Evolutionary conservation across 2,888 invertebrate genomes (phyloP).

Genomic region (Chrysodeixis includens): DNA sequence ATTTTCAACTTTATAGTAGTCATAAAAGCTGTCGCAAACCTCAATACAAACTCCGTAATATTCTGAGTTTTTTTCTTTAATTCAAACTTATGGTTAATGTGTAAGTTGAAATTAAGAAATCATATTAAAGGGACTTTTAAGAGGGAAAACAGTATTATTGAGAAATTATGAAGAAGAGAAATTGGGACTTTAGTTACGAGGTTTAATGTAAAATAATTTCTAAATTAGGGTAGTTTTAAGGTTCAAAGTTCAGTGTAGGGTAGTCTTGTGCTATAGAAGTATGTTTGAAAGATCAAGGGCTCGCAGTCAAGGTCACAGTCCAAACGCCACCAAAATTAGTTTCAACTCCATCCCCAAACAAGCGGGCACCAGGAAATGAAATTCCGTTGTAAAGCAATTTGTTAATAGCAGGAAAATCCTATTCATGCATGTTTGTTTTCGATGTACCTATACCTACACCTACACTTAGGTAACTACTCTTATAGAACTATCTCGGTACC

Average conservation of each 20-base stretch:
- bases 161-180: not conserved
- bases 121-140: not conserved
- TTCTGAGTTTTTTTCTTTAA: not conserved
- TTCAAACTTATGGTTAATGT: not conserved
- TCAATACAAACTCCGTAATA: conserved; percentile 1
- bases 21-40: not conserved
- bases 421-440: conserved; percentile 6
- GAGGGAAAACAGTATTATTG: not conserved
- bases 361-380: conserved; percentile 6
- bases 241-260: not conserved
- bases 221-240: not conserved
- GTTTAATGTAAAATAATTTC: not conserved
- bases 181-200: too few relatives aligned
- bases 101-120: not conserved
- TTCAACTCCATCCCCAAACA: conserved; percentile 6
- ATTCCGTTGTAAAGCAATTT: conserved; percentile 20
- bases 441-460: not conserved
- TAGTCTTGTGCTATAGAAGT: not conserved
- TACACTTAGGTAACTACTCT: too few relatives aligned
- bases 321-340: conserved; percentile 1
- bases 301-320: not conserved
- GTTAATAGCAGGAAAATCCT: not conserved
- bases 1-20: not conserved
- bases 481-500: too few relatives aligned
- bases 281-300: not conserved